A percentile compares a stretch with the other conserved stretches of the same genome.
These are phyloP conservation scores for Botrylloides violaceus DNA, from an alignment of 23 tunicate genomes.

Conservation along the genomic window DNA sequence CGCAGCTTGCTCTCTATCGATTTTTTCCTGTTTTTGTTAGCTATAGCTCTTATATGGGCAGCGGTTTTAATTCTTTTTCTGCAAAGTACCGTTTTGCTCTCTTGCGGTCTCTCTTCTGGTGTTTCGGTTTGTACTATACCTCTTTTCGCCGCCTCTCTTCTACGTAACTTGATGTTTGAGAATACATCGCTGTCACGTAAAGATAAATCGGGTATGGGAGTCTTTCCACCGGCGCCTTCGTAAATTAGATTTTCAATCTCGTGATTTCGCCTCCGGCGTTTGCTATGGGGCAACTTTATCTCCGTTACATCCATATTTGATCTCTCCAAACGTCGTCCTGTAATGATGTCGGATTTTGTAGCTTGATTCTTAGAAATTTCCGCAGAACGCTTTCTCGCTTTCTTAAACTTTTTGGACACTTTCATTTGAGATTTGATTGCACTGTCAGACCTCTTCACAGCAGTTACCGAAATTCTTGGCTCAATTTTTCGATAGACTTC, in stretches of 20 bases:
- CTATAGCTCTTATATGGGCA: slow-evolving; percentile 5
- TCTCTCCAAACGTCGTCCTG: background rate
- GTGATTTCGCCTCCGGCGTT: slow-evolving; percentile 22
- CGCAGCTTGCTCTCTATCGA: slow-evolving; percentile 16
- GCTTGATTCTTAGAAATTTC: background rate
- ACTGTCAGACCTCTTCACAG: background rate
- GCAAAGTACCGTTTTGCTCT: background rate
- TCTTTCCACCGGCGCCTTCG: slow-evolving; percentile 20
- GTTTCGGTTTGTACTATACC: slow-evolving; percentile 6
- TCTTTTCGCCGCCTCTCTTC: slow-evolving; percentile 23
- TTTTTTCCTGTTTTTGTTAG: slow-evolving; percentile 14
- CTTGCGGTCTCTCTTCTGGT: background rate
- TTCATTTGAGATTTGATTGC: background rate
- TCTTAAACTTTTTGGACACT: background rate
- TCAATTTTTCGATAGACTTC: slow-evolving; percentile 8
- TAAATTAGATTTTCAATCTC: slow-evolving; percentile 17
- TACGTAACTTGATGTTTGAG: slow-evolving; percentile 20
- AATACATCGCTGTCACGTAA: slow-evolving; percentile 23
- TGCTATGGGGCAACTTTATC: background rate
- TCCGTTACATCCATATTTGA: background rate
- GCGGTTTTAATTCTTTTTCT: background rate
- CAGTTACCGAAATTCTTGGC: slow-evolving; percentile 22
- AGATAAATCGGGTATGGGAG: slow-evolving; percentile 23
- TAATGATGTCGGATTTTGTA: background rate
- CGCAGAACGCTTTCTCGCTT: background rate